phyloP scores from a whole-genome alignment of 2,113 vertebrate genomes.

The Alethe diademata region DNA sequence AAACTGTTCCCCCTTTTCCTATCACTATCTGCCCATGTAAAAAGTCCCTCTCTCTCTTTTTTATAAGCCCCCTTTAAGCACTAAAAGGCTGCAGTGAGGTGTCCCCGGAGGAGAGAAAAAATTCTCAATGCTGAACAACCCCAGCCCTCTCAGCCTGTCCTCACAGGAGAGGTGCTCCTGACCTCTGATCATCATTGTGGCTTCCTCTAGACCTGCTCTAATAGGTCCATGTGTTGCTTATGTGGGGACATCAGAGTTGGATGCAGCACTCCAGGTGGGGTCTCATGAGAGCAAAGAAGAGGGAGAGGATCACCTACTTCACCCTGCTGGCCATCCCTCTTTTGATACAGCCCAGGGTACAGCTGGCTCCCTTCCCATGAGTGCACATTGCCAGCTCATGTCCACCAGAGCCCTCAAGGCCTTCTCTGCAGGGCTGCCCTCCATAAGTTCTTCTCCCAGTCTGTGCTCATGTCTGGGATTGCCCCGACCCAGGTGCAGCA shows the following conservation, averaged over 20 bases:
- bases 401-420: not conserved
- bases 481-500: not conserved
- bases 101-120: not conserved
- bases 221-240: not conserved
- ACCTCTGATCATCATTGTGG: not conserved
- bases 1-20: not conserved
- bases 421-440: not conserved
- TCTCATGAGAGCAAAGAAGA: not conserved
- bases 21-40: not conserved
- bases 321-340: not conserved
- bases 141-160: not conserved
- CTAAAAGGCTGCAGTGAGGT: not conserved
- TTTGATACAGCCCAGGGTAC: not conserved
- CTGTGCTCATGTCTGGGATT: not conserved
- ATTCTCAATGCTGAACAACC: not conserved
- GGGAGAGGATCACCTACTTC: not conserved
- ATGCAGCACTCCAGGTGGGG: not conserved
- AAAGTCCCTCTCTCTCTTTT: not conserved
- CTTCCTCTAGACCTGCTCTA: not conserved
- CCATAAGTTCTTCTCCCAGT: not conserved
- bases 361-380: not conserved
- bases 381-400: not conserved
- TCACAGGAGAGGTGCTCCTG: not conserved
- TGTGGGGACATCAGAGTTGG: not conserved
- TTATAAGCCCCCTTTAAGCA: not conserved